phyloP scores from a whole-genome alignment of 2,113 vertebrate species.

The Hyla sarda region DNA sequence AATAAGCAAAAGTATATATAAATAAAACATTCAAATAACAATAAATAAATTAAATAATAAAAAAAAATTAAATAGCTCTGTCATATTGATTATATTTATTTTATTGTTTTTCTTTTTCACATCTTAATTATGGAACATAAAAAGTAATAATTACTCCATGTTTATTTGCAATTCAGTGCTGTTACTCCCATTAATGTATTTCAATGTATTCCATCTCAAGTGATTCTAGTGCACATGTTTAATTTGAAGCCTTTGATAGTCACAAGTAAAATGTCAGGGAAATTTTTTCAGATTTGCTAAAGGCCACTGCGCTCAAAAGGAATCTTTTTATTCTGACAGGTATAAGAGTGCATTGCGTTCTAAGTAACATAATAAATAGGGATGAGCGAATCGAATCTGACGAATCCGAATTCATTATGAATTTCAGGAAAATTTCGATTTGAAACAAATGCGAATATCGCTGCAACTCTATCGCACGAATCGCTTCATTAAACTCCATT shows the following conservation, averaged over 20 bases:
- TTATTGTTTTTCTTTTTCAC: not conserved
- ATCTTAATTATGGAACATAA: not conserved
- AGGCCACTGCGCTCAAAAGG: constrained; percentile 59
- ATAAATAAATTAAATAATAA: not conserved
- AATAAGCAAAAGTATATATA: too few species aligned
- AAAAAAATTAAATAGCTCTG: not conserved
- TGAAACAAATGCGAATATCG: not conserved
- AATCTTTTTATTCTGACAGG: constrained; percentile 28
- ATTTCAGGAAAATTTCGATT: not conserved
- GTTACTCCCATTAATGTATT: constrained; percentile 22
- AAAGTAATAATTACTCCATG: not conserved
- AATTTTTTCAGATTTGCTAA: constrained; percentile 59
- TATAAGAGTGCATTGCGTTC: constrained; percentile 2
- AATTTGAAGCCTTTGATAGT: constrained; percentile 63
- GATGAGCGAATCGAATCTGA: too few species aligned
- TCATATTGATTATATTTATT: not conserved
- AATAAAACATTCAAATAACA: not conserved
- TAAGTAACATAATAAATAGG: too few species aligned
- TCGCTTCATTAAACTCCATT: too few species aligned
- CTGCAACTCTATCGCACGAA: not conserved
- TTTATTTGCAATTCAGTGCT: not conserved
- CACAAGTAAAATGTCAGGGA: constrained; percentile 63
- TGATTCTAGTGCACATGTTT: constrained; percentile 52
- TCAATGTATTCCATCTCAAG: constrained; percentile 30
- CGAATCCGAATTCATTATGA: too few species aligned